Evolutionary conservation across 2,888 invertebrate genomes (phyloP).

Genomic region (Loripinus fragilis): DNA sequence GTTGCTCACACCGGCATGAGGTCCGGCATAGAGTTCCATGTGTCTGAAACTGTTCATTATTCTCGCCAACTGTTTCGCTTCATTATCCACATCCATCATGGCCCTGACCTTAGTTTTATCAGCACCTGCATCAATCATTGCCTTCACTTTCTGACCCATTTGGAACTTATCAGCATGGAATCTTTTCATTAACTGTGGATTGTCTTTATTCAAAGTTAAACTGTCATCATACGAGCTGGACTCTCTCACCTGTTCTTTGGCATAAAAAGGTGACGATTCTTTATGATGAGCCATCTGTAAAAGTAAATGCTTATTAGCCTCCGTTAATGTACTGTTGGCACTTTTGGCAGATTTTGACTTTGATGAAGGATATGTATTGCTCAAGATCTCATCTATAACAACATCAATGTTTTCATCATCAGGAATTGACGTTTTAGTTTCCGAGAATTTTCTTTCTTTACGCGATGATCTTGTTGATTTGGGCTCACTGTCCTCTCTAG

Average conservation of each 20-base stretch:
- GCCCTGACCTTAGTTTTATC: conserved; percentile 61
- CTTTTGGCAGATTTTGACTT: conserved; percentile 62
- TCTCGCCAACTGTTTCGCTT: conserved; percentile 72
- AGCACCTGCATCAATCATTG: conserved; percentile 70
- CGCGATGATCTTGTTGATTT: conserved; percentile 59
- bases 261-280: conserved; percentile 74
- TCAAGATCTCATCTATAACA: conserved; percentile 80
- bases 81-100: conserved; percentile 69
- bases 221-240: conserved; percentile 61
- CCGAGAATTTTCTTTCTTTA: conserved; percentile 71
- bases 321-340: conserved; percentile 70
- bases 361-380: conserved; percentile 65
- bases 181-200: conserved; percentile 66
- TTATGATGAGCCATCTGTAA: conserved; percentile 62
- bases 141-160: conserved; percentile 69
- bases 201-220: conserved; percentile 59
- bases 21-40: conserved; percentile 78
- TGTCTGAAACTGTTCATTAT: conserved; percentile 77
- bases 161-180: conserved; percentile 68
- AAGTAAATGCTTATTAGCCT: conserved; percentile 69
- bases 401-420: conserved; percentile 73
- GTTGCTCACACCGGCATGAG: conserved; percentile 35
- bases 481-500: conserved; percentile 44
- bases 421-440: conserved; percentile 60
- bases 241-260: conserved; percentile 53